These are phyloP conservation scores for Trichopria drosophilae DNA, from an alignment of 2,888 invertebrate genomes.

Conservation along the genomic window DNA sequence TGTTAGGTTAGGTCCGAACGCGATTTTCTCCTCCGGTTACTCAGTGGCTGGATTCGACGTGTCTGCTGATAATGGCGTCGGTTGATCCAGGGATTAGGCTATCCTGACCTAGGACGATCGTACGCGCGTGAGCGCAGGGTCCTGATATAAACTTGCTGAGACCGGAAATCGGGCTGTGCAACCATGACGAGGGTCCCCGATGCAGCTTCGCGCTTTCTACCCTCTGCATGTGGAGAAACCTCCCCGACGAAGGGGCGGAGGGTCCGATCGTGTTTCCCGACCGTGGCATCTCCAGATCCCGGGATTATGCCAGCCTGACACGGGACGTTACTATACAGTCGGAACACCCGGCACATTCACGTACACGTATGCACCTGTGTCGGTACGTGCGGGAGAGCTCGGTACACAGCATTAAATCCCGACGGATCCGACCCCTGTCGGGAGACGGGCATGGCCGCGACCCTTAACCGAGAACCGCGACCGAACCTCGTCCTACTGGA, in stretches of 20 bases:
- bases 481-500: slow-evolving; percentile 26
- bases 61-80: slow-evolving; percentile 38
- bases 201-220: slow-evolving; percentile 32
- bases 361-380: neutral
- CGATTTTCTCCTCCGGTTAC: slow-evolving; percentile 29
- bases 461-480: slow-evolving; percentile 27
- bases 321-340: slow-evolving; percentile 44
- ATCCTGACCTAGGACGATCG: slow-evolving; percentile 33
- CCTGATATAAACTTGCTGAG: slow-evolving; percentile 39
- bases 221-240: neutral
- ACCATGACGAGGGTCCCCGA: slow-evolving; percentile 23
- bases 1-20: neutral
- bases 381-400: neutral
- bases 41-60: slow-evolving; percentile 26
- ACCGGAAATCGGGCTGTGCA: slow-evolving; percentile 32
- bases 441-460: slow-evolving; percentile 15
- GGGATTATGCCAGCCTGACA: slow-evolving; percentile 51
- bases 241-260: slow-evolving; percentile 29
- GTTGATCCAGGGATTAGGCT: slow-evolving; percentile 40
- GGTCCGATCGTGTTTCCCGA: slow-evolving; percentile 52
- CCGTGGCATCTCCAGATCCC: slow-evolving; percentile 49
- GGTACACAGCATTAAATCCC: slow-evolving; percentile 46
- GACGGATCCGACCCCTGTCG: slow-evolving; percentile 35
- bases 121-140: slow-evolving; percentile 11
- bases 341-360: neutral